phyloP scores from a whole-genome alignment of 2,113 vertebrate species.

The Oenanthe oenanthe region DNA sequence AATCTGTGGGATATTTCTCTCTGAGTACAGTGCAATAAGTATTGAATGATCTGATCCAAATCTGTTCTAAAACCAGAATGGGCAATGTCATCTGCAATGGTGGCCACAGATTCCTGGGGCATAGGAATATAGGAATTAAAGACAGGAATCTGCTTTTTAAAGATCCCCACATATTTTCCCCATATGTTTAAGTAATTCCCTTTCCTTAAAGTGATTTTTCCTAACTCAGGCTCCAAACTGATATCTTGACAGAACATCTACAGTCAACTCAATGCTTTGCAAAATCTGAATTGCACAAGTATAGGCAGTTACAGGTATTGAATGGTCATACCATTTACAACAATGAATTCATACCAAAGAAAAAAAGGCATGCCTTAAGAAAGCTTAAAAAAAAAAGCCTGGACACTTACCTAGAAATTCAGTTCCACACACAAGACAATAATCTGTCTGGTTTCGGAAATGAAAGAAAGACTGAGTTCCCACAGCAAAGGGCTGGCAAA shows the following conservation, averaged over 20 bases:
- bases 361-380: background rate
- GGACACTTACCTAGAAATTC: conserved; percentile 68
- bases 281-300: background rate
- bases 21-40: background rate
- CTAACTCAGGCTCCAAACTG: background rate
- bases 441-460: conserved; percentile 11
- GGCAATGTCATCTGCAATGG: background rate
- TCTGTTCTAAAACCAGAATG: background rate
- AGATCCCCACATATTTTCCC: background rate
- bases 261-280: background rate
- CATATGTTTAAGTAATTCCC: background rate
- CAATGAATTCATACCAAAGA: background rate
- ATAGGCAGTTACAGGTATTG: background rate
- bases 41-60: background rate
- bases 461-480: conserved; percentile 27
- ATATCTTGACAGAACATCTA: background rate
- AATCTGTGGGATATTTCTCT: background rate
- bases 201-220: background rate
- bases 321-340: background rate
- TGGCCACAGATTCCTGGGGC: background rate
- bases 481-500: conserved; percentile 49
- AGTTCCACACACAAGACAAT: background rate
- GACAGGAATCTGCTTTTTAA: background rate
- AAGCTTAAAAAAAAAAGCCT: background rate
- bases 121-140: background rate